These are phyloP conservation scores for Spodoptera exigua DNA, from an alignment of 2,888 invertebrate species.

Conservation along the genomic window DNA sequence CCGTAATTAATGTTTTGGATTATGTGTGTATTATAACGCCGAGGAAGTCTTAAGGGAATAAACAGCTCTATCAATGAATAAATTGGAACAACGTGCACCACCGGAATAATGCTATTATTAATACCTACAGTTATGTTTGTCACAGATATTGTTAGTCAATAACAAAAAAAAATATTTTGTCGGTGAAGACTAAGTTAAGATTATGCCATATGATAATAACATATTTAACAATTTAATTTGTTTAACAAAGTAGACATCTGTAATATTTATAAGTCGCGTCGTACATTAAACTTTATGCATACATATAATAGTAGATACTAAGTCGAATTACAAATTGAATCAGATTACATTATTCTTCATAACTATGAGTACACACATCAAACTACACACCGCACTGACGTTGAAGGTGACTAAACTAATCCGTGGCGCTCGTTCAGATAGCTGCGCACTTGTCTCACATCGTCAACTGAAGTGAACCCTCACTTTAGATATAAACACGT, in stretches of 20 bases:
- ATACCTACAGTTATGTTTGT: too few relatives aligned
- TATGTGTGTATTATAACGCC: slow-evolving; percentile 46
- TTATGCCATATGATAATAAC: too few relatives aligned
- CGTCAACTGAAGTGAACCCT: slow-evolving; percentile 19
- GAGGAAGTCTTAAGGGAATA: not conserved
- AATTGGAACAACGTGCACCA: not conserved
- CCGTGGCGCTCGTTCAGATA: too few relatives aligned
- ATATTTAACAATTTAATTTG: too few relatives aligned
- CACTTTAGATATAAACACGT: not conserved
- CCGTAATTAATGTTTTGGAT: slow-evolving; percentile 53
- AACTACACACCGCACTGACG: too few relatives aligned
- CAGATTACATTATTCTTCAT: too few relatives aligned
- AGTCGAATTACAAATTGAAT: not conserved
- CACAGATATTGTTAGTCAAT: too few relatives aligned
- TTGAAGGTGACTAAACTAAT: too few relatives aligned
- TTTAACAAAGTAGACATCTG: not conserved
- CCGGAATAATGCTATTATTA: too few relatives aligned
- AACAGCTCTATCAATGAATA: slow-evolving; percentile 1
- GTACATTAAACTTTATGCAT: not conserved
- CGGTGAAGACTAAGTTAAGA: too few relatives aligned
- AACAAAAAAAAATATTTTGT: too few relatives aligned
- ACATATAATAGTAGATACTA: not conserved
- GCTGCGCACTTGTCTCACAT: not conserved
- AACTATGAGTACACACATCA: too few relatives aligned
- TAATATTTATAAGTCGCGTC: not conserved